Evolutionary conservation across 2,113 vertebrate genomes (phyloP).

Genomic region (Leptocoma aspasia): DNA sequence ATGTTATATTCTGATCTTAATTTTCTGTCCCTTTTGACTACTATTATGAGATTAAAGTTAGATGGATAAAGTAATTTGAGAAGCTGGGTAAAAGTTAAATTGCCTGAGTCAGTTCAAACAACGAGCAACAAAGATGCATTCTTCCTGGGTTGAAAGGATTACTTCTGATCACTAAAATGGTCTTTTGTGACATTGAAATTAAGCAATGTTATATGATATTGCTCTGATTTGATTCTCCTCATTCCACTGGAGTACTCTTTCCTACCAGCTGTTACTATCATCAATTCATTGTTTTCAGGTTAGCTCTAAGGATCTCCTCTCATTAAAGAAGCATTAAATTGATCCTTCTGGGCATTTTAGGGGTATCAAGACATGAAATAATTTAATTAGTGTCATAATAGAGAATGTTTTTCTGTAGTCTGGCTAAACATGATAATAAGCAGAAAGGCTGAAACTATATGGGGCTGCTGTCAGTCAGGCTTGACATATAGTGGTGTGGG

Average conservation of each 20-base stretch:
- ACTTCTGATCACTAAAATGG: conserved; percentile 45
- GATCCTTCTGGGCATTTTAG: conserved; percentile 9
- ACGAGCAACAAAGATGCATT: conserved; percentile 62
- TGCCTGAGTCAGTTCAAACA: conserved; percentile 60
- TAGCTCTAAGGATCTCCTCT: neutral
- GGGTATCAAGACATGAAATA: neutral
- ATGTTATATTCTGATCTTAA: conserved; percentile 62
- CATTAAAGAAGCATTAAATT: conserved; percentile 8
- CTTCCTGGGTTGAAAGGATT: conserved; percentile 51
- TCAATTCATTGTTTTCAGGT: neutral
- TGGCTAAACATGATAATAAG: neutral
- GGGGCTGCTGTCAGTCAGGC: neutral
- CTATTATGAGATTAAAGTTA: conserved; percentile 63
- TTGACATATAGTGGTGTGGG: neutral
- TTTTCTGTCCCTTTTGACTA: conserved; percentile 51
- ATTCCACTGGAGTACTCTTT: neutral
- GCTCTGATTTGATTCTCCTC: neutral
- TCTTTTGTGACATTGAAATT: conserved; percentile 34
- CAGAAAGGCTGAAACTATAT: neutral
- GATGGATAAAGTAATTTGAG: conserved; percentile 62
- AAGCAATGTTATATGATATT: conserved; percentile 30
- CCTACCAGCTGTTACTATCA: conserved; percentile 28
- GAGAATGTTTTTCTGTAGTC: neutral
- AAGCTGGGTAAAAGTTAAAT: conserved; percentile 59
- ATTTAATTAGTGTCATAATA: neutral